Evolutionary conservation across 2,113 vertebrate species (phyloP), one percentile per base, ranked within the genome.

Genomic region (Nesospiza acunhae): DNA sequence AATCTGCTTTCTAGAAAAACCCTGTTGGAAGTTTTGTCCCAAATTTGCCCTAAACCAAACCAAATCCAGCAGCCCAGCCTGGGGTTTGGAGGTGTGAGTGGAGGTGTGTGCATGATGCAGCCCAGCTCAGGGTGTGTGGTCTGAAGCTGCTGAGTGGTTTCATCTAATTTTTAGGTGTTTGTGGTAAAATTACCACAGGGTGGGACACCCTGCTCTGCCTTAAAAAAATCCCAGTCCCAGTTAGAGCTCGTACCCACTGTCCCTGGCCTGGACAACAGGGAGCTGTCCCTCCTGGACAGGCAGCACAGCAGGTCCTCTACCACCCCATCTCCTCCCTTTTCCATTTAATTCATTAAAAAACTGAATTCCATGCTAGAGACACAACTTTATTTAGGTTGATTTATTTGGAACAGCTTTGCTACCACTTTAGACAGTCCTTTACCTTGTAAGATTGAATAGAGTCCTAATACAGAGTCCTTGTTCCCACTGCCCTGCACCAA

Each of bases 191-290:
- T 12, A 39, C 28, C 4, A 1, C 5, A 3, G 49, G 27, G 18
- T 59, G 42, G 16, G 33, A 21, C 1, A 7, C 13, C 3, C 26
- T 7, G 15, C 41, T 78, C 17, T 53, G 47, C 69, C 42, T 75
- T 44, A 20, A 50, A 30, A 28, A 91, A 78, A 79, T 31, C 59
- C 50, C n/a, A 7, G 22, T 41, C 19, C 55, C 23, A 0, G 1
- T 0, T 19, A 56, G 42, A n/a, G 39, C 39, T 78, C 9, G 0
- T 5, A 12, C 21, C 12, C 7, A 2, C 21, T 52, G 41, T 3
- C 27, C 19, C 11, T 2, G 2, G 2, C 24, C 30, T 26, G 52
- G 66, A 33, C 74, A 67, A 7, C 3, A 1, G 15, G 55, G 69
- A 89, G 47, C 35, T 82, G 35, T 23, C 39, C 26, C 28, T n/a